Conservation (phyloP, 2,797 vertebrate genomes). For the Lepilemur ruficaudatus region DNA sequence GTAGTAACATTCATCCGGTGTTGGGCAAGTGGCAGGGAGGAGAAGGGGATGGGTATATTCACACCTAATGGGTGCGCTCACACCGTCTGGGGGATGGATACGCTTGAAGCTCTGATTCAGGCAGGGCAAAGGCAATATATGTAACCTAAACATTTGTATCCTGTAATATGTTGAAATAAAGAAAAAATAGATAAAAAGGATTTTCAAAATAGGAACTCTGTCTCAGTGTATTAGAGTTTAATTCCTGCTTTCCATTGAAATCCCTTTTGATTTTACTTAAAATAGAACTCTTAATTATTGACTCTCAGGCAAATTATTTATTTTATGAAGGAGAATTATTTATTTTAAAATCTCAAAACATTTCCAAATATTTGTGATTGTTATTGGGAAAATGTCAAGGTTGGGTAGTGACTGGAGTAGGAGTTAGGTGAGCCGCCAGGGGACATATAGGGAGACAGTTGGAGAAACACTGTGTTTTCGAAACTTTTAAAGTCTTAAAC, state of each 20-base stretch:
- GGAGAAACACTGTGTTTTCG: neutral
- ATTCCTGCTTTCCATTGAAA: constrained; percentile 1
- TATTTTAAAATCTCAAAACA: neutral
- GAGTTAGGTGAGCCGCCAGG: neutral
- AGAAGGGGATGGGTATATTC: no score
- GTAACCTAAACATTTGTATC: no score
- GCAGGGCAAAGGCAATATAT: no score
- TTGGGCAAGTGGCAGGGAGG: no score
- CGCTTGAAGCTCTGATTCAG: no score
- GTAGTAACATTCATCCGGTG: no score
- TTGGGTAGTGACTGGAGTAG: neutral
- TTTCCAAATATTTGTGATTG: neutral
- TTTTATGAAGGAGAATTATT: neutral
- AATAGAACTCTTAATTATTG: neutral
- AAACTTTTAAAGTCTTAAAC: neutral
- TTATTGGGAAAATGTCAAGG: constrained; percentile 7
- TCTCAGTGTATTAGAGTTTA: neutral
- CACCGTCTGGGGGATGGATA: no score
- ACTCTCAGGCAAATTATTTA: neutral
- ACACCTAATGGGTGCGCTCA: no score
- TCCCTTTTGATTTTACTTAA: neutral
- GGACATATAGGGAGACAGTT: neutral
- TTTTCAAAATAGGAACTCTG: neutral
- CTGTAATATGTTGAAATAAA: no score
- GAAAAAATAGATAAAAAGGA: no score